These are phyloP conservation scores for Sinhomidia bicolor DNA, from an alignment of 2,888 invertebrate genomes.

Conservation along the genomic window DNA sequence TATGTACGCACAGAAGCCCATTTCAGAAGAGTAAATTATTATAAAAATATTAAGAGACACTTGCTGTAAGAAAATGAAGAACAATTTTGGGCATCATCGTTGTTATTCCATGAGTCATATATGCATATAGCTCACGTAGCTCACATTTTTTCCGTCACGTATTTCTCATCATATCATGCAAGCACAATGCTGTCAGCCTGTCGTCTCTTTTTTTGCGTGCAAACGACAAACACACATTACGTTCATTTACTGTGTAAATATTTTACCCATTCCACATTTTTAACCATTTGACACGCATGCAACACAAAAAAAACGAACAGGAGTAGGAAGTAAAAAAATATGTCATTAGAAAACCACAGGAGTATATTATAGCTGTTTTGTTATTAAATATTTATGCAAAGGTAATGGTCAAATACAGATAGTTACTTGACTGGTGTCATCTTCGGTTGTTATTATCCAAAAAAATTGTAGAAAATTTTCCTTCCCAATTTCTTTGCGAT, in stretches of 20 bases:
- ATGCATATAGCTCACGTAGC: constrained; percentile 23
- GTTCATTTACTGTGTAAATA: neutral
- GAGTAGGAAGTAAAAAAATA: constrained; percentile 41
- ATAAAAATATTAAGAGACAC: neutral
- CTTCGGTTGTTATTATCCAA: neutral
- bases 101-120: constrained; percentile 32
- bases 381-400: constrained; percentile 22
- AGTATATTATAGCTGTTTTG: neutral
- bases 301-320: neutral
- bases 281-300: constrained; percentile 33
- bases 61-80: neutral
- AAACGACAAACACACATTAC: neutral
- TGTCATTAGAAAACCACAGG: constrained; percentile 17
- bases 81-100: neutral
- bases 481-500: neutral
- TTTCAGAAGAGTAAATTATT: too few species aligned
- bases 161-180: constrained; percentile 14
- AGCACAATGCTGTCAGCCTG: neutral
- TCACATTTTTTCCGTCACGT: neutral
- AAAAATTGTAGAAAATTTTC: neutral
- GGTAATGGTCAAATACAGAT: neutral
- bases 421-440: neutral
- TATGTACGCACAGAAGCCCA: neutral
- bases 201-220: neutral
- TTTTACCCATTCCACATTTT: constrained; percentile 13